phyloP scores from a whole-genome alignment of 2,888 invertebrate genomes.

The Athalia cordata region DNA sequence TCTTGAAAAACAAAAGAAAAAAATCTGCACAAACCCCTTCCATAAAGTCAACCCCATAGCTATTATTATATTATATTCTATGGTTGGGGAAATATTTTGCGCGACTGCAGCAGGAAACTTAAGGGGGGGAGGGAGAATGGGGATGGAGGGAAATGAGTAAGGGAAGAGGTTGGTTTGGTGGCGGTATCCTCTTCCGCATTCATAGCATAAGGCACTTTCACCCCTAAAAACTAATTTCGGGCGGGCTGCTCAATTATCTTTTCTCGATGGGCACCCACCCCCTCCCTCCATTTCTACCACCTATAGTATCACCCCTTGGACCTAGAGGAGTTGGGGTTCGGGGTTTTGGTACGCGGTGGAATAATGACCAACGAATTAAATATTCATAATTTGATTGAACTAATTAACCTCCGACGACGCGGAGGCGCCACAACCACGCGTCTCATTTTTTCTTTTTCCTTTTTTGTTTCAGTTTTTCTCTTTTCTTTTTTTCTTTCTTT shows the following conservation, averaged over 20 bases:
- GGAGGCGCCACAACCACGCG: conserved; percentile 31
- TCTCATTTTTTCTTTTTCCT: background rate
- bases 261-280: conserved; percentile 34
- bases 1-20: no score
- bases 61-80: no score
- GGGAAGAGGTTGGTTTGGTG: background rate
- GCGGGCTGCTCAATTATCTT: conserved; percentile 52
- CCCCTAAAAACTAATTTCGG: conserved; percentile 51
- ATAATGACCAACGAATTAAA: conserved; percentile 52
- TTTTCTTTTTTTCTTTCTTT: background rate
- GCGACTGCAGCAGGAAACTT: no score
- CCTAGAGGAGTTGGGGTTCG: background rate
- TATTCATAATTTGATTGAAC: conserved; percentile 57
- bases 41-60: background rate
- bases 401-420: conserved; percentile 52
- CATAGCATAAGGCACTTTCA: conserved; percentile 20
- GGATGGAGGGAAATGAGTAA: background rate
- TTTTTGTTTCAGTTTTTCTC: background rate
- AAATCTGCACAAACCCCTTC: no score
- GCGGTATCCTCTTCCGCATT: conserved; percentile 19
- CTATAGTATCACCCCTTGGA: background rate
- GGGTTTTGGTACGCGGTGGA: conserved; percentile 4
- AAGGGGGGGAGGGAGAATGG: background rate
- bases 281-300: background rate
- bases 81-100: no score